Evolutionary conservation across 2,113 vertebrate genomes (phyloP).

Genomic region (Lutjanus erythropterus): DNA sequence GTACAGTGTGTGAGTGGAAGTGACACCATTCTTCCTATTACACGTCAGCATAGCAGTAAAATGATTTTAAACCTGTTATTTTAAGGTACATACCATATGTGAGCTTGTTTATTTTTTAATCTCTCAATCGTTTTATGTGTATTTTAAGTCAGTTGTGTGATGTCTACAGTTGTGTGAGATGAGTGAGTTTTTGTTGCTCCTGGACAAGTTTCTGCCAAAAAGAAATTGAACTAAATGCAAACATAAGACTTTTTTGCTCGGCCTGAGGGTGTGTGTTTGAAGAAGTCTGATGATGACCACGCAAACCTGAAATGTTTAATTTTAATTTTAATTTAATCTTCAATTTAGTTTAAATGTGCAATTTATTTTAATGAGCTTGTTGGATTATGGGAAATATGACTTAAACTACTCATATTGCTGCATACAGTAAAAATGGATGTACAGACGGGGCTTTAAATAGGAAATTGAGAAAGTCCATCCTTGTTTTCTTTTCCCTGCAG

Average conservation of each 20-base stretch:
- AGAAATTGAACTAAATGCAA: neutral
- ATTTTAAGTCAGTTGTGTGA: neutral
- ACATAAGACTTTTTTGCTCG: neutral
- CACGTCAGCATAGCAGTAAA: too few relatives aligned
- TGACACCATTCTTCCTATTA: too few relatives aligned
- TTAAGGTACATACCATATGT: too few relatives aligned
- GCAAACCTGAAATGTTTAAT: conserved; percentile 23
- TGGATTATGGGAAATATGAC: neutral
- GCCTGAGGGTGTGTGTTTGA: neutral
- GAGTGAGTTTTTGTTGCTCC: neutral
- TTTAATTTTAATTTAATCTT: conserved; percentile 41
- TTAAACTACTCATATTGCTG: neutral
- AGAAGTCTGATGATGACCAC: neutral
- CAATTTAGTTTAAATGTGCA: conserved; percentile 24
- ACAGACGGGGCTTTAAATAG: neutral
- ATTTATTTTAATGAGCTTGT: conserved; percentile 55
- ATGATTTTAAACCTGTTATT: too few relatives aligned
- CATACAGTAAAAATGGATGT: neutral
- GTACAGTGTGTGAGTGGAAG: too few relatives aligned
- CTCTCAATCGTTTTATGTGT: too few relatives aligned
- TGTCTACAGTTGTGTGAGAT: neutral
- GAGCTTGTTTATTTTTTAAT: too few relatives aligned
- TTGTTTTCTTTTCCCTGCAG: conserved; percentile 1
- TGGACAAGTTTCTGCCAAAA: neutral
- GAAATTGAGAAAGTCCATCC: conserved; percentile 18